Percentiles rank a stretch among this genome's conserved stretches.
phyloP scores from a whole-genome alignment of 1,140 invertebrate genomes.

The Theocolax elegans region DNA sequence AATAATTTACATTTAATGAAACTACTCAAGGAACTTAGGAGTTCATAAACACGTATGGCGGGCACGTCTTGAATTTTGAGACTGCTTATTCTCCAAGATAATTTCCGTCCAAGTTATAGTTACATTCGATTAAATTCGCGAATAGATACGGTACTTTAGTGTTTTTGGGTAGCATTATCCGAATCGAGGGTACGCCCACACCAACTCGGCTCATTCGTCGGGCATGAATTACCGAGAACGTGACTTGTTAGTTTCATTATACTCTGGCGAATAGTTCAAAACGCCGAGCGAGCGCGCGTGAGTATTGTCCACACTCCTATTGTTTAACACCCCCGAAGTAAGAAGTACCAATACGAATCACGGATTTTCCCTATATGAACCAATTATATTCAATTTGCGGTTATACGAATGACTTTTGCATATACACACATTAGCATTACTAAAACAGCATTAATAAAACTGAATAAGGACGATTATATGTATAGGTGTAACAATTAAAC shows the following conservation, averaged over 20 bases:
- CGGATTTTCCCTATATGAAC: no score
- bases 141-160: neutral
- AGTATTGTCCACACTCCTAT: neutral
- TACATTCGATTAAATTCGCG: neutral
- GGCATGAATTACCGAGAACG: conserved; percentile 24
- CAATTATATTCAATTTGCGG: no score
- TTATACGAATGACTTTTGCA: no score
- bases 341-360: no score
- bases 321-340: neutral
- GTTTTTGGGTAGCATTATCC: conserved; percentile 23
- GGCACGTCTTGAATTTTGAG: conserved; percentile 20
- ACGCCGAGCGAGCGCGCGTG: neutral
- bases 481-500: no score
- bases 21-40: conserved; percentile 17
- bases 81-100: neutral
- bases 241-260: conserved; percentile 35
- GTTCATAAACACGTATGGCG: conserved; percentile 28
- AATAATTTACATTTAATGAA: conserved; percentile 1
- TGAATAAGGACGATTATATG: no score
- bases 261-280: neutral
- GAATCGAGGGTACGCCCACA: neutral
- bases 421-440: no score
- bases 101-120: conserved; percentile 9
- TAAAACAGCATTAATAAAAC: no score
- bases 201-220: conserved; percentile 7